Conservation (phyloP, 2,888 invertebrate genomes). For the Eurytoma californica region DNA sequence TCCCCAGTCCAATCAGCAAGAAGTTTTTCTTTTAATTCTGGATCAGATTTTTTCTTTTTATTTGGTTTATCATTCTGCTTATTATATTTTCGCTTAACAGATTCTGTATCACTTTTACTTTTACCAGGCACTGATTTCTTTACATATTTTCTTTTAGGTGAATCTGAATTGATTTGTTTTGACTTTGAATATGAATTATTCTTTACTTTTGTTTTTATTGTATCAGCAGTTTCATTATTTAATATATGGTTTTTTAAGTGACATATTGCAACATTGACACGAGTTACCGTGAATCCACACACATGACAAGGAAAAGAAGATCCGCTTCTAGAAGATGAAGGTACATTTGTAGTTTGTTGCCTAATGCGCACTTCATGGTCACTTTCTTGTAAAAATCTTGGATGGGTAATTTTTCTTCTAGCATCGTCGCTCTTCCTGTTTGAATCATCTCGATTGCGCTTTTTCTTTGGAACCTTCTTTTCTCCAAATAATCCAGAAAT, state of each 20-base stretch:
- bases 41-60: conserved; percentile 78
- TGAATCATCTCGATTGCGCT: conserved; percentile 38
- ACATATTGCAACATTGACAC: conserved; percentile 84
- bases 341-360: conserved; percentile 70
- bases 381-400: conserved; percentile 50
- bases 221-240: conserved; percentile 34
- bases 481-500: conserved; percentile 77
- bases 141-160: conserved; percentile 73
- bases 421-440: conserved; percentile 24
- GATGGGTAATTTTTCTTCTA: conserved; percentile 38
- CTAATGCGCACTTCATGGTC: conserved; percentile 59
- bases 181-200: conserved; percentile 61
- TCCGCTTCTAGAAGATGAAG: conserved; percentile 13
- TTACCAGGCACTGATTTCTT: conserved; percentile 69
- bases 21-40: conserved; percentile 82
- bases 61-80: conserved; percentile 67
- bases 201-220: conserved; percentile 54
- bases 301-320: conserved; percentile 79
- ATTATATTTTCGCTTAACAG: conserved; percentile 67
- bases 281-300: conserved; percentile 81
- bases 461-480: conserved; percentile 74
- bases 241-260: conserved; percentile 82
- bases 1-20: conserved; percentile 88
- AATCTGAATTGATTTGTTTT: conserved; percentile 59
- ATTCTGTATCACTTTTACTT: conserved; percentile 71